Evolutionary conservation across 1,140 invertebrate species (phyloP).

Genomic region (Dryas iulia): DNA sequence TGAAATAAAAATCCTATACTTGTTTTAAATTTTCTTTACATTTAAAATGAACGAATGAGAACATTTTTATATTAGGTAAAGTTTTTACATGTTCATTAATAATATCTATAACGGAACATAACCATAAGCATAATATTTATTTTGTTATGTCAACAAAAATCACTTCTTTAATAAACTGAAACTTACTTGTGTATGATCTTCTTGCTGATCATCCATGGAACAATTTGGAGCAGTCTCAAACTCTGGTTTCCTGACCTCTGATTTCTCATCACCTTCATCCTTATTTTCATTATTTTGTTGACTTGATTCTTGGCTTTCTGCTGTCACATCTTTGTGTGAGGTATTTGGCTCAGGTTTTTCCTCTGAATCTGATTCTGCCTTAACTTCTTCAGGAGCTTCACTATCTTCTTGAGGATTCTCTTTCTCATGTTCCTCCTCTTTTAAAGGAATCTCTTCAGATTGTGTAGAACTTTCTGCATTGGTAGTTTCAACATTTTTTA

Average conservation of each 20-base stretch:
- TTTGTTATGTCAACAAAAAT: too few relatives aligned
- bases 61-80: too few relatives aligned
- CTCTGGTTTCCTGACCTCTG: conserved; percentile 58
- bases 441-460: conserved; percentile 3
- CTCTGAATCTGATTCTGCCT: conserved; percentile 11
- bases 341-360: background rate
- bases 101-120: too few relatives aligned
- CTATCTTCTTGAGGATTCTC: background rate
- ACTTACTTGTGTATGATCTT: conserved; percentile 67
- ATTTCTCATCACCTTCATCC: conserved; percentile 35
- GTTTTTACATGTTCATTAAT: too few relatives aligned
- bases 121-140: too few relatives aligned
- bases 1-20: too few relatives aligned
- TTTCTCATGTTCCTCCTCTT: conserved; percentile 10
- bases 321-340: conserved; percentile 1
- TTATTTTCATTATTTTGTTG: conserved; percentile 16
- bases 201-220: conserved; percentile 62
- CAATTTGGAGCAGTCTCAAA: conserved; percentile 71
- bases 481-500: background rate
- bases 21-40: background rate
- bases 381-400: conserved; percentile 1
- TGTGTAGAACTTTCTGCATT: background rate
- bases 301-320: conserved; percentile 5
- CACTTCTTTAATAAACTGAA: too few relatives aligned
- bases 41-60: too few relatives aligned